These are phyloP conservation scores for Cherax destructor DNA, from an alignment of 1,140 invertebrate genomes.

Conservation along the genomic window DNA sequence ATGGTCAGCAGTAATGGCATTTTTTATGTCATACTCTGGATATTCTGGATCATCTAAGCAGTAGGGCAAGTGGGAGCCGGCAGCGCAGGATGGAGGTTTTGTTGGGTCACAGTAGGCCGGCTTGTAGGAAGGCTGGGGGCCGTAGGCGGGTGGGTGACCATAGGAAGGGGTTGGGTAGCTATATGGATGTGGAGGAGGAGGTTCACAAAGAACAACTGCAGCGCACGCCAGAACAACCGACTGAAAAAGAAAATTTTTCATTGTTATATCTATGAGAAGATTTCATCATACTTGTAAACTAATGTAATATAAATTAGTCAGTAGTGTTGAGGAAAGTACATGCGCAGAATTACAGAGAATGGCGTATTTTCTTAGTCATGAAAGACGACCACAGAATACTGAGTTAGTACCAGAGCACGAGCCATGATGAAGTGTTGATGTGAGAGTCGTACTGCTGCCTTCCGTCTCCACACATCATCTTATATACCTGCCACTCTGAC, in stretches of 20 bases:
- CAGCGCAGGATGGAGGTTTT: constrained; percentile 40
- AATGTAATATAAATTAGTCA: too few relatives aligned
- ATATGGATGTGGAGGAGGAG: constrained; percentile 36
- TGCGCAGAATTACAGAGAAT: too few relatives aligned
- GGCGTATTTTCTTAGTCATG: too few relatives aligned
- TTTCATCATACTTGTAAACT: too few relatives aligned
- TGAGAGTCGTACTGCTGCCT: neutral
- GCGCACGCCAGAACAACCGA: constrained; percentile 61
- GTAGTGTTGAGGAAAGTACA: too few relatives aligned
- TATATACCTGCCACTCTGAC: neutral
- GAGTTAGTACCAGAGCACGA: too few relatives aligned
- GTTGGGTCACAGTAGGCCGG: constrained; percentile 50
- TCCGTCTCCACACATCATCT: neutral
- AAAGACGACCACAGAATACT: too few relatives aligned
- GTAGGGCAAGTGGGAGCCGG: constrained; percentile 45
- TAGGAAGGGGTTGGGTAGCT: neutral
- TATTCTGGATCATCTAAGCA: constrained; percentile 72
- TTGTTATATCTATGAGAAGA: too few relatives aligned
- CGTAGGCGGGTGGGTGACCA: constrained; percentile 16
- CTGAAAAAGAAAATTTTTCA: neutral
- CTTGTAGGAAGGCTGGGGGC: constrained; percentile 38
- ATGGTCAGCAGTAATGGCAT: constrained; percentile 26
- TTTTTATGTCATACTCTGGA: constrained; percentile 68
- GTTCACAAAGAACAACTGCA: constrained; percentile 15
- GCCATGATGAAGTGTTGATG: neutral